Evolutionary conservation across 2,113 vertebrate species (phyloP).

Genomic region (Otus sunia): DNA sequence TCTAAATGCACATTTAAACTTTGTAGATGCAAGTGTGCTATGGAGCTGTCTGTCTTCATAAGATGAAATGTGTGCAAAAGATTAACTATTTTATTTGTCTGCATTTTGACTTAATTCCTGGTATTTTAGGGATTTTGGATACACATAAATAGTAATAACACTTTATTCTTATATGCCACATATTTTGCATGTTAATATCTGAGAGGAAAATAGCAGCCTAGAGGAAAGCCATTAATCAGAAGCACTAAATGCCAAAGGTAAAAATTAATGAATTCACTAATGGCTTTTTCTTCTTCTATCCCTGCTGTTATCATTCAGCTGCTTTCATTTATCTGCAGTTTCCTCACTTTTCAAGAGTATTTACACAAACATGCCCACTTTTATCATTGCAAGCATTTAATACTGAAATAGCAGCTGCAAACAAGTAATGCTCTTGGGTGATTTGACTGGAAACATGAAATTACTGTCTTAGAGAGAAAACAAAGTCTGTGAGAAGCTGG

Average conservation of each 20-base stretch:
- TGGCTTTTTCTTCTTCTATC: conserved; percentile 37
- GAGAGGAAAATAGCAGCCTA: conserved; percentile 11
- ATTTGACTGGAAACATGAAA: background rate
- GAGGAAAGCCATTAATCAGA: conserved; percentile 29
- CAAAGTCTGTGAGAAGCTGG: background rate
- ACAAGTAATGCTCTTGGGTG: background rate
- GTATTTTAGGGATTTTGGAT: background rate
- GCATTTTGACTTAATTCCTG: background rate
- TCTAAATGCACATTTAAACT: background rate
- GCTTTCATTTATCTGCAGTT: background rate
- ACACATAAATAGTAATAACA: background rate
- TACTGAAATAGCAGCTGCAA: background rate
- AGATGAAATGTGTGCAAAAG: background rate
- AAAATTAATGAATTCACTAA: conserved; percentile 38
- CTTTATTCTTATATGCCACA: background rate
- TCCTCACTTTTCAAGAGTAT: conserved; percentile 11
- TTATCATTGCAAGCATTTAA: background rate
- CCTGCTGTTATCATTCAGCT: conserved; percentile 8
- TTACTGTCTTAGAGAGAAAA: background rate
- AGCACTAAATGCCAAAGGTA: conserved; percentile 32
- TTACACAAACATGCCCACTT: conserved; percentile 1
- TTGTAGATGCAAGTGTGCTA: background rate
- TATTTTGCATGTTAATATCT: conserved; percentile 23
- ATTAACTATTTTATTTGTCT: background rate
- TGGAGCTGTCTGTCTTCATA: background rate